phyloP scores from a whole-genome alignment of 1,140 invertebrate genomes.

The Mya arenaria region DNA sequence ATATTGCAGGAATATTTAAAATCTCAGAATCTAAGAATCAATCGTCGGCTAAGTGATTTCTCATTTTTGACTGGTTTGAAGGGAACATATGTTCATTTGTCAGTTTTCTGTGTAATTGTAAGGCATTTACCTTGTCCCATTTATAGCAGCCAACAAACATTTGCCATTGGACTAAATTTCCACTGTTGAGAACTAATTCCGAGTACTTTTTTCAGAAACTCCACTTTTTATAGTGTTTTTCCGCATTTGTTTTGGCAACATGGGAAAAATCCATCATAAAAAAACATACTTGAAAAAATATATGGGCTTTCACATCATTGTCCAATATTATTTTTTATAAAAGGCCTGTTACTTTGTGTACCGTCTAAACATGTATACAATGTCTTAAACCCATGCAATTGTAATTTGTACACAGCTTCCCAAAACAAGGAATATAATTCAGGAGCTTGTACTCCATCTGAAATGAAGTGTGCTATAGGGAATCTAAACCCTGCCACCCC shows the following conservation, averaged over 20 bases:
- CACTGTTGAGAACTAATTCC: too few relatives aligned
- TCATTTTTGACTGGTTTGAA: too few relatives aligned
- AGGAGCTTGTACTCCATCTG: slow-evolving; percentile 33
- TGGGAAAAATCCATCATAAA: slow-evolving; percentile 29
- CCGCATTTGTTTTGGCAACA: too few relatives aligned
- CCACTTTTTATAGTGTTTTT: too few relatives aligned
- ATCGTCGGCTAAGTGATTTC: slow-evolving; percentile 52
- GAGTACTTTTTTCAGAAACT: too few relatives aligned
- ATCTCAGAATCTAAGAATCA: slow-evolving; percentile 46
- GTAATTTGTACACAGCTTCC: slow-evolving; percentile 41
- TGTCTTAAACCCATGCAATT: slow-evolving; percentile 41
- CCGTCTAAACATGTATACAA: slow-evolving; percentile 46
- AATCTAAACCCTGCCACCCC: slow-evolving; percentile 54
- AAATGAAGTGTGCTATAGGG: slow-evolving; percentile 57
- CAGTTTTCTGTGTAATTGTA: neutral
- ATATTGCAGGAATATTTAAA: slow-evolving; percentile 22
- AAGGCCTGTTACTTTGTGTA: slow-evolving; percentile 50
- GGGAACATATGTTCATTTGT: neutral
- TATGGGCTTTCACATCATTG: neutral
- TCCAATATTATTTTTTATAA: slow-evolving; percentile 30
- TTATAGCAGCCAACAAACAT: too few relatives aligned
- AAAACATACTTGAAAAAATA: slow-evolving; percentile 35
- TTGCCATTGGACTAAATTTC: too few relatives aligned
- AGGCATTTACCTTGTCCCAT: neutral
- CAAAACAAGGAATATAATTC: slow-evolving; percentile 57